A percentile compares a stretch with the other conserved stretches of the same genome.
Conservation (phyloP, 30 jellyfish, hydroid and myxozoan genomes). For the Pelagia noctiluca region DNA sequence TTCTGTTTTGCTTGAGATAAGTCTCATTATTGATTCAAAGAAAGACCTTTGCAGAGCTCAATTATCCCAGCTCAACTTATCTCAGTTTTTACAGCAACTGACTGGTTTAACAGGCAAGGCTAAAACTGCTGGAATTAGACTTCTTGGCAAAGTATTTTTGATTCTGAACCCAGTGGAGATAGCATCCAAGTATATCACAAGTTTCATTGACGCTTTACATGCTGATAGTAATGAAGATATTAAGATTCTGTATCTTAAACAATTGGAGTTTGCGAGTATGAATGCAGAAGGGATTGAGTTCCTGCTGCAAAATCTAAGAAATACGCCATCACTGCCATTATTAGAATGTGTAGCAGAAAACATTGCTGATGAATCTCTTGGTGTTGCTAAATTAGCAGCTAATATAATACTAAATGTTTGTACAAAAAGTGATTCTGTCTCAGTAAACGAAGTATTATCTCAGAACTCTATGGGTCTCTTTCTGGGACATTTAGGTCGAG, state of each 20-base stretch:
- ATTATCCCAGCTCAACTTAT: constrained; percentile 1
- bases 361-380: neutral
- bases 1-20: constrained; percentile 25
- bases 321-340: neutral
- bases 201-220: constrained; percentile 1
- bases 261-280: neutral
- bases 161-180: neutral
- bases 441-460: constrained; percentile 15
- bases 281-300: constrained; percentile 30
- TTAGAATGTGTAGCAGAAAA: neutral
- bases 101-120: constrained; percentile 15
- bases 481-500: constrained; percentile 12
- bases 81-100: constrained; percentile 21
- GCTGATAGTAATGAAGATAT: constrained; percentile 16
- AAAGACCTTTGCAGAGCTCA: constrained; percentile 4
- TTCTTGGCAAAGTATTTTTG: constrained; percentile 34
- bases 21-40: constrained; percentile 34
- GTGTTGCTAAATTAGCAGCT: constrained; percentile 6
- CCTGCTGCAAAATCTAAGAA: neutral
- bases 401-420: neutral
- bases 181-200: neutral
- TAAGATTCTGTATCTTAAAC: constrained; percentile 30
- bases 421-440: too few relatives aligned
- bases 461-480: constrained; percentile 22
- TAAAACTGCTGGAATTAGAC: constrained; percentile 29